phyloP scores from a whole-genome alignment of 2,888 invertebrate species.

The Rhodophaea formosa region DNA sequence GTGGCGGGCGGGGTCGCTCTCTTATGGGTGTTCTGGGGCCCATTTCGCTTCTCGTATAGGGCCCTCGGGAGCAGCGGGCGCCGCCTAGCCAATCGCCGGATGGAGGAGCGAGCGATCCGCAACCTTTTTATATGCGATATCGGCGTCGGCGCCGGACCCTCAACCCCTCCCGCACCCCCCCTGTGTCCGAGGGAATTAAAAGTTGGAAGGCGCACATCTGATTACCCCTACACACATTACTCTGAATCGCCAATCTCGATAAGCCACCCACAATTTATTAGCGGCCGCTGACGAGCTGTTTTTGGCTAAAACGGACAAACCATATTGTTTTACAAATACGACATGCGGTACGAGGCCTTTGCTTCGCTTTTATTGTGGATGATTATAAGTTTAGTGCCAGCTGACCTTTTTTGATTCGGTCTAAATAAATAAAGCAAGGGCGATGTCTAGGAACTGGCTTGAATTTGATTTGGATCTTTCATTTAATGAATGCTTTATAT shows the following conservation, averaged over 20 bases:
- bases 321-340: slow-evolving; percentile 2
- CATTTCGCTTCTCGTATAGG: slow-evolving; percentile 84
- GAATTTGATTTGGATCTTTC: slow-evolving; percentile 6
- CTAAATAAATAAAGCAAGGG: not conserved
- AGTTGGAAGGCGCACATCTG: slow-evolving; percentile 74
- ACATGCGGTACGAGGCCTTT: not conserved
- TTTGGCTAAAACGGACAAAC: slow-evolving; percentile 39
- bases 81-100: slow-evolving; percentile 84
- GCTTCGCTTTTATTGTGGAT: not conserved
- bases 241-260: slow-evolving; percentile 69
- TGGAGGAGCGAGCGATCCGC: slow-evolving; percentile 79
- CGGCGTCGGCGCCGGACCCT: slow-evolving; percentile 70
- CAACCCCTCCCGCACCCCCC: slow-evolving; percentile 43
- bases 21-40: slow-evolving; percentile 86
- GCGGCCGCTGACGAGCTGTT: slow-evolving; percentile 61
- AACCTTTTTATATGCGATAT: slow-evolving; percentile 80
- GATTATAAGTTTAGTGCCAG: not conserved
- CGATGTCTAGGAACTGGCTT: not conserved
- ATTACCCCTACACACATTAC: slow-evolving; percentile 76
- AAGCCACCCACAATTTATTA: slow-evolving; percentile 70
- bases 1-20: slow-evolving; percentile 84
- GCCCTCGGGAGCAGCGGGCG: slow-evolving; percentile 81
- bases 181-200: slow-evolving; percentile 69
- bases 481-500: slow-evolving; percentile 4
- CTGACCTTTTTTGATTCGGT: not conserved